Base-by-base conservation (phyloP, 2,797 vertebrate genomes). In the Stomatorhinus walkeri region DNA sequence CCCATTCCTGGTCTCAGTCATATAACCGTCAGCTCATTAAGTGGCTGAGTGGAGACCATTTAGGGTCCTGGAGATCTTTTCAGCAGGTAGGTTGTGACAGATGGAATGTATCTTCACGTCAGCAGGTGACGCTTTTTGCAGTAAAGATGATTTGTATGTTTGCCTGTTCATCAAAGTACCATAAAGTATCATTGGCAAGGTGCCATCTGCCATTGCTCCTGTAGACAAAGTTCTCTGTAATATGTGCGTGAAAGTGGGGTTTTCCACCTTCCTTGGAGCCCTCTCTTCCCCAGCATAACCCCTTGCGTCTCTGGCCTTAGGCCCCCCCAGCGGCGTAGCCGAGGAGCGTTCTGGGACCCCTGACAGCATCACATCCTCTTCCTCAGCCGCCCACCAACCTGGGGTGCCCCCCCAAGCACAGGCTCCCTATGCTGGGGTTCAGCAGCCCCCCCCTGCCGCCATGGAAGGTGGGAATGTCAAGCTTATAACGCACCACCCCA, bases 301-400 rank as follows among this genome's bases (percentile, higher is more conserved):
- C 1, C 90, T 0, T 6, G 0, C 12, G 4, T 64, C 46, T 3
- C 68, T 1, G 61, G 10, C 87, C 10, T 68, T 28, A 98, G 97
- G 95, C 85, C 96, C 97, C 89, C 96, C 97, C 89, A 96, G 96
- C 87, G 96, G 96, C 88, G 95, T 96, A 48, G 92, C 95, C 89
- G 98, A 99, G 93, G 98, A 99, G 92, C 97, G 98, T 86, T 99
- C 98, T 0, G 97, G 97, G 90, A 99, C 98, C 0, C 98, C 98
- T 0, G 98, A 99, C 94, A 99, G 98, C 95, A 99, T 99, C 0
- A 95, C 97, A 92, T 99, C 98, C 22, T 97, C 98, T 10, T 97
- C 98, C 0, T 99, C 98, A 89, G 96, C 97, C 54, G 95, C 97
- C 22, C 98, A 96, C 88, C 98, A 97, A 1, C 96, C 98, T 49